Conservation (phyloP, 2,888 invertebrate species). For the Drosophila fungiperda region DNA sequence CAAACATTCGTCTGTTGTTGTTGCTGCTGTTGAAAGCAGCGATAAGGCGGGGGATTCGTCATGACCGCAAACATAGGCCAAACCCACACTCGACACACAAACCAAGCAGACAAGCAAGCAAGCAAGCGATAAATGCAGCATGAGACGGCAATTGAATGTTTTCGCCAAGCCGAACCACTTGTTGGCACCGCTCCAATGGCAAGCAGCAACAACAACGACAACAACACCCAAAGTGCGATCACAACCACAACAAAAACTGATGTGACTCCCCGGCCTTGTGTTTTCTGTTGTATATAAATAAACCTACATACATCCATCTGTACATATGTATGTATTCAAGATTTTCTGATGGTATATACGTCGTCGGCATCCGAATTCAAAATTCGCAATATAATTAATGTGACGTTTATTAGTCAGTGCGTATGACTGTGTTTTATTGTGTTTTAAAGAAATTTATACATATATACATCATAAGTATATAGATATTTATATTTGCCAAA, state of each 20-base stretch:
- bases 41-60: constrained; percentile 56
- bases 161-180: constrained; percentile 72
- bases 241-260: constrained; percentile 35
- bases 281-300: constrained; percentile 26
- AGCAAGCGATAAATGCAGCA: constrained; percentile 13
- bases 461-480: neutral
- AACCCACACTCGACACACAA: constrained; percentile 5
- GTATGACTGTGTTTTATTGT: neutral
- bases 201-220: constrained; percentile 22
- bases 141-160: constrained; percentile 56
- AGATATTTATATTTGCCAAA: constrained; percentile 9
- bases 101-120: neutral
- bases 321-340: neutral
- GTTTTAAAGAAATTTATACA: neutral
- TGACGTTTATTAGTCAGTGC: constrained; percentile 26
- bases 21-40: constrained; percentile 23
- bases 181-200: constrained; percentile 73
- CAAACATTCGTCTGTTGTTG: neutral
- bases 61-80: constrained; percentile 53
- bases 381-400: constrained; percentile 53
- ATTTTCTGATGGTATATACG: constrained; percentile 35
- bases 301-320: constrained; percentile 3
- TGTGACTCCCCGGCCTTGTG: constrained; percentile 56
- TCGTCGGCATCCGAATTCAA: constrained; percentile 38
- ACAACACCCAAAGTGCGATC: constrained; percentile 8